Conservation (phyloP, 2,888 invertebrate genomes). For the Cancer borealis region DNA sequence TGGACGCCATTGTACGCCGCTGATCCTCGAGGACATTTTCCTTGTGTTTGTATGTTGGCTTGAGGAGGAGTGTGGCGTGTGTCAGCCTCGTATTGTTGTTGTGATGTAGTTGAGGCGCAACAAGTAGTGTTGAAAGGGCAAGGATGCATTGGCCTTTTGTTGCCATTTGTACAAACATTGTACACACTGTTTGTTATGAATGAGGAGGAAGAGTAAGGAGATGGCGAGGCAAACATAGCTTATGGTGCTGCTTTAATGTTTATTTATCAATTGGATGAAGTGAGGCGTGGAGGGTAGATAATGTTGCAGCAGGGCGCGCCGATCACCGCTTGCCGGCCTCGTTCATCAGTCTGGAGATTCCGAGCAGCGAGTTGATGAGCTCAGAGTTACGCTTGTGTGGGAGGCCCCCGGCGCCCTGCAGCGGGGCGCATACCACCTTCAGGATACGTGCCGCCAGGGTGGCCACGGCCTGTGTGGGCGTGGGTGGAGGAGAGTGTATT, state of each 20-base stretch:
- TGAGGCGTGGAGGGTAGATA: background rate
- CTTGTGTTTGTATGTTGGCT: no score
- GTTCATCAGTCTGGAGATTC: background rate
- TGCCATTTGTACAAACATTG: no score
- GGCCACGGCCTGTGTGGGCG: conserved; percentile 15
- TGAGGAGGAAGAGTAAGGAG: background rate
- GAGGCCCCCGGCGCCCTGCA: background rate
- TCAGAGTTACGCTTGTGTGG: conserved; percentile 51
- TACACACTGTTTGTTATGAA: no score
- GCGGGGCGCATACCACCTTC: background rate
- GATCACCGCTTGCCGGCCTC: background rate
- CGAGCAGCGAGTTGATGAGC: conserved; percentile 46
- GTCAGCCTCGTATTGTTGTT: no score
- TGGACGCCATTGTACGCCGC: no score
- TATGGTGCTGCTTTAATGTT: background rate
- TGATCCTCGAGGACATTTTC: no score
- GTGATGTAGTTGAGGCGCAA: no score
- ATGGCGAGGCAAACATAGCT: background rate
- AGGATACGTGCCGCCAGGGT: conserved; percentile 44
- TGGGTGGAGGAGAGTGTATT: background rate
- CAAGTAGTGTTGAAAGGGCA: no score
- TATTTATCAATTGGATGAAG: background rate
- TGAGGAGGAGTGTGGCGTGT: no score
- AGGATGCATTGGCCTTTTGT: no score
- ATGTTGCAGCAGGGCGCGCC: background rate